These are phyloP conservation scores for Bagarius yarrelli DNA, from an alignment of 2,113 vertebrate genomes.

Conservation along the genomic window DNA sequence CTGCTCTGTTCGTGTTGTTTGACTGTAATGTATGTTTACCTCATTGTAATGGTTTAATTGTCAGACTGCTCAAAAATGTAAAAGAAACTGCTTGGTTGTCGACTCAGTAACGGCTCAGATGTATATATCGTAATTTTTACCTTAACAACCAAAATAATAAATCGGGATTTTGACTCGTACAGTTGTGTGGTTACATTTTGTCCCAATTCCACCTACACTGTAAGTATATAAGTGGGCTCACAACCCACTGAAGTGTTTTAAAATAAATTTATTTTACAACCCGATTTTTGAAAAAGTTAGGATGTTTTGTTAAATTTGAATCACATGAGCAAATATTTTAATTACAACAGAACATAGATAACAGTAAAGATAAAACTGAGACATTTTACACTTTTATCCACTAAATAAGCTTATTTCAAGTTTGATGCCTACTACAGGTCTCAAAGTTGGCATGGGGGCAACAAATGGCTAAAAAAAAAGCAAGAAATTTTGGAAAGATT, in stretches of 20 bases:
- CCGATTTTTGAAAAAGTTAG: too few relatives aligned
- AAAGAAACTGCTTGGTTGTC: conserved; percentile 25
- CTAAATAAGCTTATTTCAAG: too few relatives aligned
- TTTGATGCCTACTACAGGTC: too few relatives aligned
- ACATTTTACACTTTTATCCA: too few relatives aligned
- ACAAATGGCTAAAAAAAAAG: too few relatives aligned
- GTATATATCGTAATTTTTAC: conserved; percentile 31
- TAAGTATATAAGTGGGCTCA: conserved; percentile 8
- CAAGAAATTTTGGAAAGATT: too few relatives aligned
- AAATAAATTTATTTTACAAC: conserved; percentile 7
- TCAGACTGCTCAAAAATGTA: neutral
- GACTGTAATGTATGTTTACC: conserved; percentile 38
- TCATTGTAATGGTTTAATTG: conserved; percentile 36
- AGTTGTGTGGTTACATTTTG: neutral
- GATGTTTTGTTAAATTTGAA: too few relatives aligned
- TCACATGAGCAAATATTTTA: too few relatives aligned
- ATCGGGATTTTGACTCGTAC: conserved; percentile 26
- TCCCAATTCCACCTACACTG: neutral
- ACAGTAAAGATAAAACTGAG: too few relatives aligned
- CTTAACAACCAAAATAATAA: conserved; percentile 40
- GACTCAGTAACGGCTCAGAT: conserved; percentile 21
- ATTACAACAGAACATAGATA: too few relatives aligned
- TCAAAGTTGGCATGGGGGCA: too few relatives aligned
- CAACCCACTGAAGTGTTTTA: conserved; percentile 20
- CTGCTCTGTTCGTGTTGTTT: conserved; percentile 32